Evolutionary conservation across 92 coral and sea anemone species (phyloP), one percentile per base, ranked within the genome.

Genomic region (Palythoa caribaeorum): DNA sequence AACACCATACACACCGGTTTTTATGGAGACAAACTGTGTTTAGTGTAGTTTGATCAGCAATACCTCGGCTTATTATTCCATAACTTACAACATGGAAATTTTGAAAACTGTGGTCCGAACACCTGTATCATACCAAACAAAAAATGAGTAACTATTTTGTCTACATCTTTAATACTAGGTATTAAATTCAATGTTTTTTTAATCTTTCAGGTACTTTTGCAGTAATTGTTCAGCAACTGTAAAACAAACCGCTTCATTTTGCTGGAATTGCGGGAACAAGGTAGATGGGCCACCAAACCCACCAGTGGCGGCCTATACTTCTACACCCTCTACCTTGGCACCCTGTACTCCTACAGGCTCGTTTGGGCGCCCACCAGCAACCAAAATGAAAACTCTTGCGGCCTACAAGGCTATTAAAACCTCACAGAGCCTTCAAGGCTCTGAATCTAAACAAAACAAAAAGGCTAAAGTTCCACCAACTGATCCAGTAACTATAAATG

Each of bases 331-430:
- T 59, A 59, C 65, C 65, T 59, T 59, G 65, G 21, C 28, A 20
- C 9, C 21, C 74, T 70, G 14, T 70, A 70, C 74, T 70, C n/a
- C 74, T 70, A 70, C 74, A 70, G 74, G 47, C 47, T 70, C 40
- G 74, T 70, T 70, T 70, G 74, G 74, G 74, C 74, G 74, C 74
- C 74, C 74, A 70, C 74, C 47, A 28, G 74, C 74, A 70, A 15
- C 74, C 40, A 70, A 36, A 36, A 47, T 70, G 74, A 70, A 63
- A 70, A 70, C n/a, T 70, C 74, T 70, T 70, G 74, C 74, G 35
- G 74, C 74, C 74, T 70, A 70, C 74, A 70, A 70, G 40, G 74
- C 44, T 70, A 70, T 70, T 70, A 70, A 70, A 70, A 70, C 74
- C 40, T 70, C 47, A 47, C 74, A 70, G 74, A 70, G 74, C 44